A percentile compares a stretch with the other conserved stretches of the same genome.
Conservation (phyloP, 2,888 invertebrate genomes). For the Rhodophaea formosa region DNA sequence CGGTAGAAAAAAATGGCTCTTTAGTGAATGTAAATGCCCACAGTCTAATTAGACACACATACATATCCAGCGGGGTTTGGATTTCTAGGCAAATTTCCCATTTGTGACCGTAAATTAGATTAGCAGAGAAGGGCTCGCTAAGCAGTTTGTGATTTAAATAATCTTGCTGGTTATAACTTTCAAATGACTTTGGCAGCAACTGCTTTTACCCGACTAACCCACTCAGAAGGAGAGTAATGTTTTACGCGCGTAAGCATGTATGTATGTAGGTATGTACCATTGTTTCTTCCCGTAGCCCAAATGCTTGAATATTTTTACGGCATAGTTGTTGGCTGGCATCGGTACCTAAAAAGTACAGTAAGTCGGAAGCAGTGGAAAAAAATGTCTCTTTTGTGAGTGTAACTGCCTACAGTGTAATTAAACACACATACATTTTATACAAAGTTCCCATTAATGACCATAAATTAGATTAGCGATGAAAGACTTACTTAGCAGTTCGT, state of each 20-base stretch:
- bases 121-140: slow-evolving; percentile 1
- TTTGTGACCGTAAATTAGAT: slow-evolving; percentile 7
- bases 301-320: slow-evolving; percentile 30
- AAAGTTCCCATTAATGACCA: slow-evolving; percentile 6
- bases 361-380: too few relatives aligned
- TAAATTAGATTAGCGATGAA: slow-evolving; percentile 12
- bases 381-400: slow-evolving; percentile 50
- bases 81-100: slow-evolving; percentile 21
- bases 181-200: too few relatives aligned
- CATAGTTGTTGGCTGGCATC: slow-evolving; percentile 33
- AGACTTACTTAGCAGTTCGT: background rate
- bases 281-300: too few relatives aligned
- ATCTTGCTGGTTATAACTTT: background rate
- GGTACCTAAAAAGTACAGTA: slow-evolving; percentile 44
- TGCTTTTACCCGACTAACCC: too few relatives aligned
- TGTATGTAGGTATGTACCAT: too few relatives aligned
- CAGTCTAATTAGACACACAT: slow-evolving; percentile 53
- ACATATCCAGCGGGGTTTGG: slow-evolving; percentile 39
- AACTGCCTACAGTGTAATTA: slow-evolving; percentile 53
- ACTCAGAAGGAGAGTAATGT: too few relatives aligned
- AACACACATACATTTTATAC: slow-evolving; percentile 37
- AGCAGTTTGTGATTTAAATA: slow-evolving; percentile 10
- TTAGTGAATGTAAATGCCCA: slow-evolving; percentile 47
- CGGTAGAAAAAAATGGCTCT: slow-evolving; percentile 53
- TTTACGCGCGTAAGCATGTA: too few relatives aligned